Conservation (phyloP, 2,888 invertebrate genomes). For the Fissipunctia ypsillon region DNA sequence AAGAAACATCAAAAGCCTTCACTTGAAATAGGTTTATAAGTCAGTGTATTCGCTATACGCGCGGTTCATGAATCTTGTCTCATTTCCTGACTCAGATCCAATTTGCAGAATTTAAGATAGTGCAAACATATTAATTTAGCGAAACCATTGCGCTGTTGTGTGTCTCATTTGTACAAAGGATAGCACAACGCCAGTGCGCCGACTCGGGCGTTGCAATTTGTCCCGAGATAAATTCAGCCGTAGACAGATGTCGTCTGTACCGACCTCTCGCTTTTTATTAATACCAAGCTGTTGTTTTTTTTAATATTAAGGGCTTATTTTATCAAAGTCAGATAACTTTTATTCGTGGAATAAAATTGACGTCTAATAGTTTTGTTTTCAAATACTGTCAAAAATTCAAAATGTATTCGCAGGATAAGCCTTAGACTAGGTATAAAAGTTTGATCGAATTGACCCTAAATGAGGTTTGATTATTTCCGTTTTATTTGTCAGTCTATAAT, state of each 20-base stretch:
- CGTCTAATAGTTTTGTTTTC: too few species aligned
- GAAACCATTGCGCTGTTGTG: slow-evolving; percentile 82
- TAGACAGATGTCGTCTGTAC: slow-evolving; percentile 85
- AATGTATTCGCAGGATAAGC: too few species aligned
- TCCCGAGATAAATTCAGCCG: slow-evolving; percentile 86
- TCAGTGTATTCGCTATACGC: slow-evolving; percentile 23
- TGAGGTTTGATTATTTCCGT: too few species aligned
- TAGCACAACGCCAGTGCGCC: slow-evolving; percentile 68
- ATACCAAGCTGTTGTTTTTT: slow-evolving; percentile 52
- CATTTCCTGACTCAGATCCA: slow-evolving; percentile 57
- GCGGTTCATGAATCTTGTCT: slow-evolving; percentile 51
- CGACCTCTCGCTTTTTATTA: slow-evolving; percentile 76
- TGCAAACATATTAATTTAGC: slow-evolving; percentile 82
- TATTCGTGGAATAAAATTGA: too few species aligned
- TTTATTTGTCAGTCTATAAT: background rate
- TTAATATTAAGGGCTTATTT: too few species aligned
- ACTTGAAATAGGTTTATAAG: slow-evolving; percentile 14
- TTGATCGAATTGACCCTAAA: too few species aligned
- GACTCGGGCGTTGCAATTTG: slow-evolving; percentile 84
- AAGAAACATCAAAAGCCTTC: slow-evolving; percentile 45
- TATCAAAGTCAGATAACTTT: too few species aligned
- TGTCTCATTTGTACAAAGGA: slow-evolving; percentile 85
- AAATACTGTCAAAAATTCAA: too few species aligned
- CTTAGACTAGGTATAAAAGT: too few species aligned
- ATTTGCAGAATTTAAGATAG: slow-evolving; percentile 69